Percentiles rank a stretch among this genome's conserved stretches.
Conservation (phyloP, 2,113 vertebrate species). For the Pygoscelis adeliae region DNA sequence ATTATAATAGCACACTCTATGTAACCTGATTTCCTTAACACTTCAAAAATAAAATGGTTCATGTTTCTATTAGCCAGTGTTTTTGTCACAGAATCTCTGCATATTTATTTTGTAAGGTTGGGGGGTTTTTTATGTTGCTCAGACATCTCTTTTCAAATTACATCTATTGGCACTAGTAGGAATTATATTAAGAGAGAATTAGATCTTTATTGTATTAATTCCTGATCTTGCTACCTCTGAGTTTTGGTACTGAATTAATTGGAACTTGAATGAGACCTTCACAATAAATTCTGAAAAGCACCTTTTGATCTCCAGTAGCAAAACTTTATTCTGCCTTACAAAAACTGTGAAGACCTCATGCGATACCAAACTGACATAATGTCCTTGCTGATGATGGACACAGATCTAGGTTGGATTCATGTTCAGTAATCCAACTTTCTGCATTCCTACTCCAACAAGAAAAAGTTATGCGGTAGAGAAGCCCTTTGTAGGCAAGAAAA, state of each 20-base stretch:
- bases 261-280: neutral
- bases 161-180: neutral
- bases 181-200: neutral
- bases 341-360: neutral
- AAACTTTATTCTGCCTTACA: neutral
- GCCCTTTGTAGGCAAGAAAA: neutral
- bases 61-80: neutral
- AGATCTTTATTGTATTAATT: neutral
- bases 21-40: neutral
- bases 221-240: neutral
- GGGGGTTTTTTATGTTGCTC: neutral
- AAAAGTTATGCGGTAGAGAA: neutral
- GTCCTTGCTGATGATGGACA: neutral
- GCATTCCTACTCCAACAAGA: neutral
- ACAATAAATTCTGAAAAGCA: neutral
- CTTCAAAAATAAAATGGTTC: neutral
- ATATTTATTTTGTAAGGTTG: neutral
- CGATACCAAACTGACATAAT: neutral
- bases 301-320: neutral
- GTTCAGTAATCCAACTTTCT: neutral
- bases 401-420: neutral
- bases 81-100: neutral
- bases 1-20: neutral
- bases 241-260: neutral
- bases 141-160: neutral